Percentiles rank a stretch among this genome's conserved stretches.
These are phyloP conservation scores for Empidonax traillii DNA, from an alignment of 2,113 vertebrate genomes.

Conservation along the genomic window DNA sequence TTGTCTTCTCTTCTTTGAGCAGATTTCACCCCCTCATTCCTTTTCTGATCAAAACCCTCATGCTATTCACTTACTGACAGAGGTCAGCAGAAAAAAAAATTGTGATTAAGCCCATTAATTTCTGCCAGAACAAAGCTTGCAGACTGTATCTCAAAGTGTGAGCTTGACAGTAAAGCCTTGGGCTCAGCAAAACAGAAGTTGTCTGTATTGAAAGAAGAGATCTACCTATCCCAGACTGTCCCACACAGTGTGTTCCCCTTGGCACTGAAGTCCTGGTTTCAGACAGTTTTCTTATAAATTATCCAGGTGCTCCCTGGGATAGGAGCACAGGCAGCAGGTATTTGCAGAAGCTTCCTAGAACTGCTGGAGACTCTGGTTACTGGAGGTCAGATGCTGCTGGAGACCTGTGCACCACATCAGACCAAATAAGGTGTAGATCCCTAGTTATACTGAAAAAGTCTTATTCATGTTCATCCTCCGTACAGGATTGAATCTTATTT, in stretches of 20 bases:
- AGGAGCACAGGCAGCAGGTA: not conserved
- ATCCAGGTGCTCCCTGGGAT: not conserved
- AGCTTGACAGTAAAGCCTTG: not conserved
- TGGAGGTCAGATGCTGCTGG: not conserved
- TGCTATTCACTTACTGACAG: slow-evolving; percentile 42
- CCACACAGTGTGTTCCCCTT: not conserved
- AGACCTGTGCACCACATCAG: not conserved
- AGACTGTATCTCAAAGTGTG: not conserved
- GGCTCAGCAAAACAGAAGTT: not conserved
- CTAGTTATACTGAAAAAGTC: not conserved
- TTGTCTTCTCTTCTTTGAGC: slow-evolving; percentile 41
- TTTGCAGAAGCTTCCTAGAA: not conserved
- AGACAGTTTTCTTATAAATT: not conserved
- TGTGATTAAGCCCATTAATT: slow-evolving; percentile 47
- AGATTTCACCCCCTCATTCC: slow-evolving; percentile 1
- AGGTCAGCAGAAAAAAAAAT: slow-evolving; percentile 15
- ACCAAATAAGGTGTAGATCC: not conserved
- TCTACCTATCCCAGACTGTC: not conserved
- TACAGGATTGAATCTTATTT: not conserved
- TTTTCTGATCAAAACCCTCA: slow-evolving; percentile 16
- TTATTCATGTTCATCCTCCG: not conserved
- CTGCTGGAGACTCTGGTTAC: not conserved
- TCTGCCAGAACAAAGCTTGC: slow-evolving; percentile 26
- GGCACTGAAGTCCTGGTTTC: not conserved
- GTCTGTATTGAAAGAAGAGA: not conserved